Percentiles rank a stretch among this genome's conserved stretches.
phyloP scores from a whole-genome alignment of 2,797 vertebrate species.

The Spinus olivaceus region DNA sequence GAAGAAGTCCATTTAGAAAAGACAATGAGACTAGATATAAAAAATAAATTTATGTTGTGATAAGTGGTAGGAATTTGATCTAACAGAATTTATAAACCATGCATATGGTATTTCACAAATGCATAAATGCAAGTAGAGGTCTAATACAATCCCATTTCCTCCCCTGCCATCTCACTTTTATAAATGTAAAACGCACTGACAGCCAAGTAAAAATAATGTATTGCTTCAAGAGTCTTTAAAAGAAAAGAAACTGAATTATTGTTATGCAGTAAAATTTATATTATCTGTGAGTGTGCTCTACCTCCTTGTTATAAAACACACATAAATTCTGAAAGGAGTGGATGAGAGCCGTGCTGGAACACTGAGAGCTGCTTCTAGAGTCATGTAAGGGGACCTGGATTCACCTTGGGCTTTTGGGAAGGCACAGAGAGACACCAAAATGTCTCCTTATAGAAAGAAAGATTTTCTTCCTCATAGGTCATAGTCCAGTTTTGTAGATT shows the following conservation, averaged over 20 bases:
- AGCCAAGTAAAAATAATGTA: slow-evolving; percentile 19
- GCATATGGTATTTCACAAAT: neutral
- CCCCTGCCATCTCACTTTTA: neutral
- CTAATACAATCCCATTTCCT: slow-evolving; percentile 24
- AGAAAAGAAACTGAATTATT: slow-evolving; percentile 39
- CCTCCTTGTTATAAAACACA: neutral
- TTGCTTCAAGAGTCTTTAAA: slow-evolving; percentile 17
- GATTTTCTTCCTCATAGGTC: neutral
- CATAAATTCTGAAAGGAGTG: neutral
- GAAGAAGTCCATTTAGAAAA: neutral
- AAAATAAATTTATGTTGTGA: slow-evolving; percentile 11
- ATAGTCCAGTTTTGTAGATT: neutral
- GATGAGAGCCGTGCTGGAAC: neutral
- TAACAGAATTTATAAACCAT: slow-evolving; percentile 30
- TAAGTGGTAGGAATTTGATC: neutral
- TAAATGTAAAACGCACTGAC: slow-evolving; percentile 4
- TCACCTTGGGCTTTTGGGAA: neutral
- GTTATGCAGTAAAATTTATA: slow-evolving; percentile 18
- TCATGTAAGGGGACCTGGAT: neutral
- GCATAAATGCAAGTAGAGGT: neutral
- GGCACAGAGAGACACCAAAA: neutral
- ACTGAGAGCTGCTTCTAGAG: neutral
- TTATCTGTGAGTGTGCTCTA: neutral
- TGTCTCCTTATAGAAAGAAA: neutral
- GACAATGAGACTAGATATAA: neutral